Conservation (phyloP, 2,888 invertebrate species). For the Coremacera marginata region DNA sequence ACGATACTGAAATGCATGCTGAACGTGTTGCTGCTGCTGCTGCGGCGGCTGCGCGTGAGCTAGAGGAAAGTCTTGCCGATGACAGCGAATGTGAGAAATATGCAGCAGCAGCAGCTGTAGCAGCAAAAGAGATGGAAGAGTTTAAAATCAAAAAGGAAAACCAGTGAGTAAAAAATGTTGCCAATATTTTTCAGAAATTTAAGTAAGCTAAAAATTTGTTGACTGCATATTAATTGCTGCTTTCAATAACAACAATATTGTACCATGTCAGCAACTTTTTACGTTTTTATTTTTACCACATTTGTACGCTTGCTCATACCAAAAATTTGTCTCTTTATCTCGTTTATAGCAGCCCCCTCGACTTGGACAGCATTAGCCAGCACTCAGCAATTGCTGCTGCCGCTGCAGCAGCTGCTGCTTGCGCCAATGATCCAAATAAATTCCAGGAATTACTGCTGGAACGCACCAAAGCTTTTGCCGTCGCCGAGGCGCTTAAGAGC, state of each 20-base stretch:
- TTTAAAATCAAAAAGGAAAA: conserved; percentile 67
- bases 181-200: conserved; percentile 24
- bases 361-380: conserved; percentile 77
- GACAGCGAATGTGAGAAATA: conserved; percentile 38
- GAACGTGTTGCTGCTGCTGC: conserved; percentile 27
- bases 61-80: conserved; percentile 4
- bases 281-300: not conserved
- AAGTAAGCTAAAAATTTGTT: too few relatives aligned
- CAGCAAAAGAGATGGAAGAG: conserved; percentile 50
- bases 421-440: conserved; percentile 72
- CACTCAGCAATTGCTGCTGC: conserved; percentile 69
- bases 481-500: conserved; percentile 71
- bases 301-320: too few relatives aligned
- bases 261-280: not conserved
- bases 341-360: conserved; percentile 58
- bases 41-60: conserved; percentile 35
- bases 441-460: conserved; percentile 83
- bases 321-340: not conserved
- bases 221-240: too few relatives aligned
- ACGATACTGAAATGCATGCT: conserved; percentile 48
- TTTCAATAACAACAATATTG: not conserved
- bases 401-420: conserved; percentile 77
- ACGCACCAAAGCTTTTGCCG: conserved; percentile 77
- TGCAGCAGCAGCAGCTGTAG: conserved; percentile 36
- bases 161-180: conserved; percentile 61